A percentile compares a stretch with the other conserved stretches of the same genome.
These are phyloP conservation scores for Limnephilus marmoratus DNA, from an alignment of 2,888 invertebrate genomes.

Conservation along the genomic window DNA sequence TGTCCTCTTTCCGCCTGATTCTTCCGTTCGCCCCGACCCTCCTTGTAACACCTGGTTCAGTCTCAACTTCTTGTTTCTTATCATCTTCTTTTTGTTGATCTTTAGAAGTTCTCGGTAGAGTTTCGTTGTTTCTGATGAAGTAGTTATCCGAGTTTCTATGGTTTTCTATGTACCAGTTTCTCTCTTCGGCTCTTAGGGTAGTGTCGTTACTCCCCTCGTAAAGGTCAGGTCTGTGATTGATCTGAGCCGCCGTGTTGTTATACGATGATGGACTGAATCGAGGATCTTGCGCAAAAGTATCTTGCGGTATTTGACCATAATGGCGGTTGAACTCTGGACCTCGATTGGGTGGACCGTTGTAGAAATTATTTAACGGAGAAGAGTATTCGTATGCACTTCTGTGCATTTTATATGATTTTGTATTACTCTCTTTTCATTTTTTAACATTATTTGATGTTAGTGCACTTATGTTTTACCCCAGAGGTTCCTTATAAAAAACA, in stretches of 20 bases:
- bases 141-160: constrained; percentile 71
- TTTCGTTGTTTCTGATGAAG: constrained; percentile 69
- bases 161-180: constrained; percentile 77
- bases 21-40: constrained; percentile 67
- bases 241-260: constrained; percentile 37
- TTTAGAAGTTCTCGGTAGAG: constrained; percentile 74
- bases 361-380: constrained; percentile 63
- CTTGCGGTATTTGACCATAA: constrained; percentile 61
- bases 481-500: neutral
- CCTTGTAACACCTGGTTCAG: constrained; percentile 56
- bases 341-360: constrained; percentile 48
- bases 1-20: constrained; percentile 72
- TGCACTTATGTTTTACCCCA: neutral
- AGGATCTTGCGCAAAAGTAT: constrained; percentile 55
- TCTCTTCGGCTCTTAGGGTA: constrained; percentile 76
- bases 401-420: constrained; percentile 63
- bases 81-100: constrained; percentile 76
- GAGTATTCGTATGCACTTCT: constrained; percentile 65
- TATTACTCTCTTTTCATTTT: constrained; percentile 37
- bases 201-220: constrained; percentile 78
- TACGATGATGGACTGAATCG: constrained; percentile 57
- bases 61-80: constrained; percentile 68
- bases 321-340: constrained; percentile 59
- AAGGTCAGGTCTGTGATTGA: constrained; percentile 72
- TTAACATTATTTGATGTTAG: constrained; percentile 37